Conservation (phyloP, 2,888 invertebrate species). For the Tetanocera ferruginea region DNA sequence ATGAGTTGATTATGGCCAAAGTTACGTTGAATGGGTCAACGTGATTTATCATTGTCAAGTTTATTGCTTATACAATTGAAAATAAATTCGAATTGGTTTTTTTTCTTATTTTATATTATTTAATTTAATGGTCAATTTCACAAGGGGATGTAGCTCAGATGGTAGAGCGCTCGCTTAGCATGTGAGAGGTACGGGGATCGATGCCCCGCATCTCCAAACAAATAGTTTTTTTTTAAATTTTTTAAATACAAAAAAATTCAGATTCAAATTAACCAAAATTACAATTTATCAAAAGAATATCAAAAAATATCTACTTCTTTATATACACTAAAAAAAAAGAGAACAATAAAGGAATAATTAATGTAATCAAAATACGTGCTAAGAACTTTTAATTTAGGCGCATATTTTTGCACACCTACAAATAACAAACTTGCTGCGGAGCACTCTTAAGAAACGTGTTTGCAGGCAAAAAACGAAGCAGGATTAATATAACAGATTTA, state of each 20-base stretch:
- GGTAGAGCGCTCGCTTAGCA: constrained; percentile 71
- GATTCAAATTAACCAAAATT: too few relatives aligned
- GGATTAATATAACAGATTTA: constrained; percentile 67
- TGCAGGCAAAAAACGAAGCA: constrained; percentile 48
- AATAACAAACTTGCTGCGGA: constrained; percentile 16
- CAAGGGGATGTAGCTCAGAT: constrained; percentile 70
- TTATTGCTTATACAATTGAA: too few relatives aligned
- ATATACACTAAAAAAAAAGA: neutral
- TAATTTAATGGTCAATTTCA: too few relatives aligned
- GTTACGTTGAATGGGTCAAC: too few relatives aligned
- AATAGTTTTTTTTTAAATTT: too few relatives aligned
- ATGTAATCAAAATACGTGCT: constrained; percentile 64
- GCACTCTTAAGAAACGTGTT: constrained; percentile 16
- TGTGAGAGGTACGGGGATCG: constrained; percentile 71
- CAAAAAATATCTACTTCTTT: neutral
- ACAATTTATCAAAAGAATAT: too few relatives aligned
- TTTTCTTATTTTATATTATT: too few relatives aligned
- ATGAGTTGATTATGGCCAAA: too few relatives aligned
- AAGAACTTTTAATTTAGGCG: constrained; percentile 34
- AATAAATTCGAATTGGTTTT: too few relatives aligned
- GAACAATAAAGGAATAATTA: constrained; percentile 65
- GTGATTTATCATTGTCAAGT: too few relatives aligned
- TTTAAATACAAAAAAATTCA: too few relatives aligned
- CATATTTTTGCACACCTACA: constrained; percentile 40
- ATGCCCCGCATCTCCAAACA: constrained; percentile 69